Percentiles rank a stretch among this genome's conserved stretches.
Evolutionary conservation across 2,113 vertebrate genomes (phyloP).

Genomic region (Poeciliopsis occidentalis): DNA sequence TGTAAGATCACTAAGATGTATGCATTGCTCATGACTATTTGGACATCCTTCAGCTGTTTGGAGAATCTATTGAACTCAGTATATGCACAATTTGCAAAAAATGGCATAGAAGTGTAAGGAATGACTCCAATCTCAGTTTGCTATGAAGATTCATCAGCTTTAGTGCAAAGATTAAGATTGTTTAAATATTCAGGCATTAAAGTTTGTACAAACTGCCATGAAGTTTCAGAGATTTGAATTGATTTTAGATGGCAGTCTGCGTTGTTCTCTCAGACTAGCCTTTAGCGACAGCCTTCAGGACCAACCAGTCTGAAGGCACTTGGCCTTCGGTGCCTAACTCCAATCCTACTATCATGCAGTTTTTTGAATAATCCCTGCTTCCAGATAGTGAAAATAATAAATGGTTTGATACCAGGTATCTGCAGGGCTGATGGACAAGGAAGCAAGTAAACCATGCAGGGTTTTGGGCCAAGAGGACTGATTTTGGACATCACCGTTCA

Average conservation of each 20-base stretch:
- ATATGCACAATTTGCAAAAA: background rate
- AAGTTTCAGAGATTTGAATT: background rate
- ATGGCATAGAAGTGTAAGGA: background rate
- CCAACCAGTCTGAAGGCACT: background rate
- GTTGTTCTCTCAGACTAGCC: background rate
- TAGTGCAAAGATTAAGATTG: background rate
- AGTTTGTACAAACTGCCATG: background rate
- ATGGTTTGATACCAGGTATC: background rate
- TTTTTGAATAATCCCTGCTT: background rate
- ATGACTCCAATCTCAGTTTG: background rate
- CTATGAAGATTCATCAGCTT: background rate
- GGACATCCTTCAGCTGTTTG: background rate
- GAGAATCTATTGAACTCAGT: background rate
- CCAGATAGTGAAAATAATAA: background rate
- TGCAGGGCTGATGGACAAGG: background rate
- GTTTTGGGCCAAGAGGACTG: too few relatives aligned
- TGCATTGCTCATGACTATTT: background rate
- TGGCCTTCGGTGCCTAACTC: background rate
- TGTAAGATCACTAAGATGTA: background rate
- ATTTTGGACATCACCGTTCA: too few relatives aligned
- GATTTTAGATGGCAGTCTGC: background rate
- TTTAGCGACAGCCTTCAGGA: background rate
- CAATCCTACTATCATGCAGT: background rate
- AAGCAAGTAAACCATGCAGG: background rate
- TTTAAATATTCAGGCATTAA: background rate